Conservation (phyloP, 2,113 vertebrate genomes). For the Nannospalax galili region DNA sequence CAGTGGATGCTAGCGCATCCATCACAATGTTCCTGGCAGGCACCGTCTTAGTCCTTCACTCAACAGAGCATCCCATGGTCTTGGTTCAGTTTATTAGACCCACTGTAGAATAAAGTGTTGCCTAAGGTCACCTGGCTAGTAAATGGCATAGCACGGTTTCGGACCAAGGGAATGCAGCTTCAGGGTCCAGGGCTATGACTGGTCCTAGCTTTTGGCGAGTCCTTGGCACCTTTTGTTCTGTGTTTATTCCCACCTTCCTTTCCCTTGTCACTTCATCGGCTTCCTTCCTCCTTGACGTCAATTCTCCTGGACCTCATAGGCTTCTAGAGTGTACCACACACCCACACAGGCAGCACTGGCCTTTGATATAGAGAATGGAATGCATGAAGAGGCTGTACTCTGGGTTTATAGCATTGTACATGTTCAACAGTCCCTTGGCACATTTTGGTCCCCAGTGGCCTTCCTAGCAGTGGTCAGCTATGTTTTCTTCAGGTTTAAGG, state of each 20-base stretch:
- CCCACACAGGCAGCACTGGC: rapidly evolving
- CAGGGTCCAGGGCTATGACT: background rate
- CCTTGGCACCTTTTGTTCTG: too few species aligned
- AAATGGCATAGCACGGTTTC: background rate
- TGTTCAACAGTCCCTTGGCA: rapidly evolving
- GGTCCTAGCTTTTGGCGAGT: background rate
- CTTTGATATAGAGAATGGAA: background rate
- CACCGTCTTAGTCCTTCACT: background rate
- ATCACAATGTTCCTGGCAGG: background rate
- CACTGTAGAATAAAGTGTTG: background rate
- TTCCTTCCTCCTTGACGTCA: background rate
- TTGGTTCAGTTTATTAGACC: background rate
- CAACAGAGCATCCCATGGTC: background rate
- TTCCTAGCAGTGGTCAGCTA: background rate
- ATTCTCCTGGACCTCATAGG: background rate
- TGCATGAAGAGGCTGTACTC: background rate
- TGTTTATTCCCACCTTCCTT: background rate
- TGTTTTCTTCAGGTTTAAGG: background rate
- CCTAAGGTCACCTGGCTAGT: background rate
- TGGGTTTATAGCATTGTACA: background rate
- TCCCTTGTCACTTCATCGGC: background rate
- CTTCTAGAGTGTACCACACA: background rate
- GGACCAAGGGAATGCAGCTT: background rate
- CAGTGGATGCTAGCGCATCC: rapidly evolving
- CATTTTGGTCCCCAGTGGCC: background rate